Evolutionary conservation across 2,113 vertebrate species (phyloP), one percentile per base, ranked within the genome.

Genomic region (Cynocephalus volans): DNA sequence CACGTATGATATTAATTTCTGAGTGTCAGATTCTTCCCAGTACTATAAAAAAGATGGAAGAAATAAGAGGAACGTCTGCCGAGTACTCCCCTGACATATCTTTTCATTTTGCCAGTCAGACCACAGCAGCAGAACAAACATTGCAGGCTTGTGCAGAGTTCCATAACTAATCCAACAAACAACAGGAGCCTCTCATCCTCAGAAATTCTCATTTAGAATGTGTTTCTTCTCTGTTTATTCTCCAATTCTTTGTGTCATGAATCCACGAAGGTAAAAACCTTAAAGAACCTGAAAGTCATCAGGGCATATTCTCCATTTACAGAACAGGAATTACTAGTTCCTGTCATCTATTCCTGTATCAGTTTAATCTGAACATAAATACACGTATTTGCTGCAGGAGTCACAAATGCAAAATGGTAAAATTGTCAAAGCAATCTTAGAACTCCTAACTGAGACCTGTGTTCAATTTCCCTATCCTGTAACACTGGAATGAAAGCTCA

Each of bases 1-100:
- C 64, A 96, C 98, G 93, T 15, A 69, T 31, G 97, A 80, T 97
- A 97, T 97, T 98, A 98, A 98, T 98, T 98, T 97, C 94, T 24
- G 97, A 97, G 91, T 6, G 70, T 90, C 62, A 91, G 96, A 93
- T 92, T 97, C 95, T 90, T 82, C 93, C 93, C 87, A 95, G 96
- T 58, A 24, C 80, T 82, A 19, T 90, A 82, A 98, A 97, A n/a
- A 75, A n/a, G 95, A 93, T 18, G 87, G 83, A 72, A 96, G 93
- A 87, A 93, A 96, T 96, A 81, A 96, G 95, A 95, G 92, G 31
- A 24, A 62, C 33, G 13, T 90, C 92, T 92, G 33, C 65, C 15
- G 23, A 97, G 86, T 9, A 41, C 84, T 97, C 97, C 96, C 96
- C 62, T 58, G 96, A 79, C 48, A 6, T 18, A 65, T 12, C 75